Conservation (phyloP, 2,888 invertebrate species). For the Parelbella ahira region DNA sequence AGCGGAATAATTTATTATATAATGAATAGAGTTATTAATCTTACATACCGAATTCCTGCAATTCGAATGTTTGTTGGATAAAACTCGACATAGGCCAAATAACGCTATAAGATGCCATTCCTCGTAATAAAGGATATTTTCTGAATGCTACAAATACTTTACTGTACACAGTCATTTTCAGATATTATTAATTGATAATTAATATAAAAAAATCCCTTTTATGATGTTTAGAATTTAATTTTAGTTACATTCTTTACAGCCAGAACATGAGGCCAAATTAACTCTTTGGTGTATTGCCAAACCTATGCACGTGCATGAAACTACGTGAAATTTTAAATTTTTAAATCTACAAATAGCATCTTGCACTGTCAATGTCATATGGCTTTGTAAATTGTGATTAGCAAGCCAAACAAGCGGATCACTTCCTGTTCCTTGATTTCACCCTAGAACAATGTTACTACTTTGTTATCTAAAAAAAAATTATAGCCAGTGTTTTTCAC, state of each 20-base stretch:
- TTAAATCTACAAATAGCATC: conserved; percentile 14
- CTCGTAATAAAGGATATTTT: conserved; percentile 73
- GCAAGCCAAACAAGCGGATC: too few species aligned
- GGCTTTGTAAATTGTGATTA: too few species aligned
- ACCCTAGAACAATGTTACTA: too few species aligned
- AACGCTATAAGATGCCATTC: conserved; percentile 85
- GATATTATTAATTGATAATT: conserved; percentile 7
- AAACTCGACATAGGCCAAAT: conserved; percentile 88
- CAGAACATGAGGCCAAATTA: conserved; percentile 32
- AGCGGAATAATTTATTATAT: too few species aligned
- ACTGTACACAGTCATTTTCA: conserved; percentile 52
- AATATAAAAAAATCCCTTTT: too few species aligned
- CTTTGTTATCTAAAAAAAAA: too few species aligned
- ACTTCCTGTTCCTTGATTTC: too few species aligned
- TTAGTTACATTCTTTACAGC: conserved; percentile 27
- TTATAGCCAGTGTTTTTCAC: too few species aligned
- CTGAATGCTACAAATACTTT: conserved; percentile 50
- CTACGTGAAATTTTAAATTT: conserved; percentile 2
- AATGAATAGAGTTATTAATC: too few species aligned
- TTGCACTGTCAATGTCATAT: too few species aligned
- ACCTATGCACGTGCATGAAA: conserved; percentile 20
- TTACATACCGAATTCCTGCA: too few species aligned
- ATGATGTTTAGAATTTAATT: conserved; percentile 24
- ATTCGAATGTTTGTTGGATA: conserved; percentile 85
- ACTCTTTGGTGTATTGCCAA: conserved; percentile 43